Evolutionary conservation across 2,797 vertebrate species (phyloP).

Genomic region (Sebastes kiyomatsui): DNA sequence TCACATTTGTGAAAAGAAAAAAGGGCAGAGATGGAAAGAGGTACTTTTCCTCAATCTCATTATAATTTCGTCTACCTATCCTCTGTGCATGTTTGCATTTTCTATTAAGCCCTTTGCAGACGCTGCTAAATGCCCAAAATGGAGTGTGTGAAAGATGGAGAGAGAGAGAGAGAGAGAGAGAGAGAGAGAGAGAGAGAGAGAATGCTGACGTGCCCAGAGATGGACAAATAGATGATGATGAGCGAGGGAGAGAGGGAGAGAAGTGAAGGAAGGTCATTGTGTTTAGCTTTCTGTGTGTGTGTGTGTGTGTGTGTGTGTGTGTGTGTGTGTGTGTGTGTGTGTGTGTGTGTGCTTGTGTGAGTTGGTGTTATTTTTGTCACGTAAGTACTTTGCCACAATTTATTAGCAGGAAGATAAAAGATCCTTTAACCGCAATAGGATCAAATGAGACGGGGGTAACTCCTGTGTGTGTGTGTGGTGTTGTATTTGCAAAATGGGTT

Average conservation of each 20-base stretch:
- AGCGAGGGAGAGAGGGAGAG: constrained; percentile 1
- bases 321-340: not conserved
- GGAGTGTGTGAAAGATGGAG: not conserved
- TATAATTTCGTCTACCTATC: not conserved
- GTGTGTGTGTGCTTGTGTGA: not conserved
- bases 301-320: not conserved
- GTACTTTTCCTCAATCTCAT: not conserved
- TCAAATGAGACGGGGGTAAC: not conserved
- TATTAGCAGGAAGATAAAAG: constrained; percentile 6
- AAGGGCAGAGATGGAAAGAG: not conserved
- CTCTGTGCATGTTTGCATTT: not conserved
- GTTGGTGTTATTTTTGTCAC: not conserved
- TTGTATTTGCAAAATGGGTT: not conserved
- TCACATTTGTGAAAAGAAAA: not conserved
- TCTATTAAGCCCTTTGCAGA: constrained; percentile 28
- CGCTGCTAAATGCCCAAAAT: constrained; percentile 15
- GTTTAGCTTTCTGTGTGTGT: not conserved
- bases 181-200: not conserved
- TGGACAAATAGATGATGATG: constrained; percentile 35
- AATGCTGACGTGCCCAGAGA: constrained; percentile 14
- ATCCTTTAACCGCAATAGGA: not conserved
- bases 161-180: not conserved
- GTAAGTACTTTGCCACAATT: constrained; percentile 1
- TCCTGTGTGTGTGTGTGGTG: not conserved
- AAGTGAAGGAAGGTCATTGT: not conserved